These are phyloP conservation scores for Synaphobranchus kaupii DNA, from an alignment of 2,797 vertebrate genomes.

Conservation along the genomic window DNA sequence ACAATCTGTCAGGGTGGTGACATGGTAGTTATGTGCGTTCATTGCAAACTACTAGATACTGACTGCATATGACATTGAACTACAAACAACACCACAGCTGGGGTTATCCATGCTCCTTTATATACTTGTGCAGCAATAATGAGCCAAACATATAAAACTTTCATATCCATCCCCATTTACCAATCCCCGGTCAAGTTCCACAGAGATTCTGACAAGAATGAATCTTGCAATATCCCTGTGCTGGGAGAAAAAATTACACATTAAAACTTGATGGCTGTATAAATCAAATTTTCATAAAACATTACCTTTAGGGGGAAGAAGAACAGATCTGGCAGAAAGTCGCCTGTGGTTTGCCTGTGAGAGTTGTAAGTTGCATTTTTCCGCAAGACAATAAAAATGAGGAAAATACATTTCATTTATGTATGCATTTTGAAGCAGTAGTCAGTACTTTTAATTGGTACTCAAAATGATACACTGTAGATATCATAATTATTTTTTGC, in stretches of 20 bases:
- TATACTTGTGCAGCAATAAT: constrained; percentile 50
- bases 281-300: constrained; percentile 56
- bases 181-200: constrained; percentile 50
- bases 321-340: constrained; percentile 43
- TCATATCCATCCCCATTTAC: constrained; percentile 47
- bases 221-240: constrained; percentile 33
- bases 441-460: not conserved
- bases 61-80: not conserved
- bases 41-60: not conserved
- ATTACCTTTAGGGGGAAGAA: constrained; percentile 49
- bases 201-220: constrained; percentile 35
- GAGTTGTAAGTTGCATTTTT: constrained; percentile 34
- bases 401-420: not conserved
- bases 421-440: not conserved
- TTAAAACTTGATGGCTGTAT: constrained; percentile 40
- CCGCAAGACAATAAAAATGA: not conserved
- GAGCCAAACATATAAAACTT: constrained; percentile 62
- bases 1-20: not conserved
- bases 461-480: not conserved
- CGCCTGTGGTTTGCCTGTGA: constrained; percentile 36
- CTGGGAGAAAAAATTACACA: constrained; percentile 49
- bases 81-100: not conserved
- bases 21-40: not conserved
- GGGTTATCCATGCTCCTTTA: constrained; percentile 2
- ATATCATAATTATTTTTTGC: not conserved